These are phyloP conservation scores for Brachionus manjavacas DNA, from an alignment of 1,140 invertebrate genomes.

Conservation along the genomic window DNA sequence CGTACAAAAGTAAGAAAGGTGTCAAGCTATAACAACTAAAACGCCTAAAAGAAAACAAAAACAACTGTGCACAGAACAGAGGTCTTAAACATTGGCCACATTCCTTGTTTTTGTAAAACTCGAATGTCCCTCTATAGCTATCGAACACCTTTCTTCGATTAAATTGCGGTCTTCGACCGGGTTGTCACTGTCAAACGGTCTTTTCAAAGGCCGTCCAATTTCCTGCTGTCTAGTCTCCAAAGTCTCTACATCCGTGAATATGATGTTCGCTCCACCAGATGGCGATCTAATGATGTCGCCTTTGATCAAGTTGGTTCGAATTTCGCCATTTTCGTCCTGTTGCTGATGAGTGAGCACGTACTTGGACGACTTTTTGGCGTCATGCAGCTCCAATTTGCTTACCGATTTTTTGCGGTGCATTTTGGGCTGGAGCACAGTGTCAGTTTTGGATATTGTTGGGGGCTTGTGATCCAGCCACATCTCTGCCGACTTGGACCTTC, in stretches of 20 bases:
- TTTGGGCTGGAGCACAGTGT: conserved; percentile 45
- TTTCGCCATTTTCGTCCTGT: conserved; percentile 78
- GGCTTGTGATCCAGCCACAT: conserved; percentile 86
- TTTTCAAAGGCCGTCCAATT: background rate
- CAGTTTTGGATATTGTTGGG: conserved; percentile 56
- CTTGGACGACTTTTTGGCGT: conserved; percentile 63
- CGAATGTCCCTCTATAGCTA: conserved; percentile 41
- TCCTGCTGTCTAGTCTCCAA: conserved; percentile 26
- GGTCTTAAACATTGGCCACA: background rate
- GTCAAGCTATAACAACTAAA: background rate
- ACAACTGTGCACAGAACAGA: background rate
- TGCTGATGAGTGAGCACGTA: conserved; percentile 87
- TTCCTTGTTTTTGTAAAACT: conserved; percentile 29
- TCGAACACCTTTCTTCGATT: conserved; percentile 40
- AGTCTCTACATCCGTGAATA: conserved; percentile 40
- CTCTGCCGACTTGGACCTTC: conserved; percentile 71
- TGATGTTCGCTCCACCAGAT: conserved; percentile 41
- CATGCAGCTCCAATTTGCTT: background rate
- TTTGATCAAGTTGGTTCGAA: conserved; percentile 87
- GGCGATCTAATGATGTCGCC: conserved; percentile 9
- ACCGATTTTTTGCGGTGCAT: conserved; percentile 35
- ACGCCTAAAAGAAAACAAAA: background rate
- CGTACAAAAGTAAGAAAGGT: background rate
- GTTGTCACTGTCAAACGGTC: conserved; percentile 13
- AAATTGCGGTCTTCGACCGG: background rate